Evolutionary conservation across 2,113 vertebrate genomes (phyloP), one percentile per base, ranked within the genome.

Genomic region (Apaloderma vittatum): DNA sequence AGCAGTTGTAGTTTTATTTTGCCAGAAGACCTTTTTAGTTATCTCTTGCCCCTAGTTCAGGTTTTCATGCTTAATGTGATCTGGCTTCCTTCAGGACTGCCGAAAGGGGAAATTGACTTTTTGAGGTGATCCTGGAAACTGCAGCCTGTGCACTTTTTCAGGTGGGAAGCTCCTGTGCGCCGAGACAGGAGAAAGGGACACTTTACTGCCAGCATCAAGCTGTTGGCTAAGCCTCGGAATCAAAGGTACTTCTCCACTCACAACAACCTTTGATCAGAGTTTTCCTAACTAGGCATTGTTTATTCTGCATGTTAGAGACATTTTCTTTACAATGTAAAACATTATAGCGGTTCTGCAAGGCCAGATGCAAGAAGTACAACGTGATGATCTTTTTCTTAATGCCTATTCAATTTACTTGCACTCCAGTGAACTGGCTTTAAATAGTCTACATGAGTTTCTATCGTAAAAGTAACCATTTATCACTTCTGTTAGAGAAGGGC

Each of bases 81-180:
- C 70, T 63, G 46, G 76, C 59, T 97, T 91, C 78, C 70, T 93
- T 96, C 55, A 67, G 78, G 95, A 80, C 97, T 97, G 96, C 93
- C 96, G 97, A 95, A 96, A 98, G 97, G 94, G 95, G 91, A 95
- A 96, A 97, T 90, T 95, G 97, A 96, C 96, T 97, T 98, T 97
- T 95, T 71, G 91, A 97, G 32, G 49, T 84, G 90, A 96, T 95
- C 84, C 94, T 77, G 93, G 90, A 97, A 98, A 92, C 65, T 98
- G 97, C 97, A 96, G 93, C 92, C 66, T 37, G 9, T n/a, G 95
- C 94, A 88, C 51, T 97, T 98, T 95, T 40, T 40, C 61, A 67
- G 43, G 71, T 86, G 80, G 95, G 89, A 95, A 91, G 45, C 91
- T 97, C 91, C 95, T 96, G 77, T 70, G 65, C 68, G 54, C 88